Evolutionary conservation across 2,888 invertebrate genomes (phyloP).

Genomic region (Pocota personata): DNA sequence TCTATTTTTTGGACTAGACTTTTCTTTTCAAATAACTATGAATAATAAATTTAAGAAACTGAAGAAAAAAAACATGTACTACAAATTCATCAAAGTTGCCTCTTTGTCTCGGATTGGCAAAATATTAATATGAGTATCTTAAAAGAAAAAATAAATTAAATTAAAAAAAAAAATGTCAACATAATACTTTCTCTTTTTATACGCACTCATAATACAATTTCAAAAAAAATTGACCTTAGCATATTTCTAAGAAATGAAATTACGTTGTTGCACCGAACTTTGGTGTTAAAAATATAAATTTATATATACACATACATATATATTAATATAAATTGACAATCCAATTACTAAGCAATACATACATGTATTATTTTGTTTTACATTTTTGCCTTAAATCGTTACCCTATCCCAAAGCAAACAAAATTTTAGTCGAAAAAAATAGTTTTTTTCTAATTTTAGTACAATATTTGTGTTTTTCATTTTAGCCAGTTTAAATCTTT

Average conservation of each 20-base stretch:
- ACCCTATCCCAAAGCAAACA: conserved; percentile 23
- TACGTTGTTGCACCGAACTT: conserved; percentile 67
- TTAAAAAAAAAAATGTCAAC: conserved; percentile 29
- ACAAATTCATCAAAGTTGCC: conserved; percentile 69
- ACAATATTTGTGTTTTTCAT: too few relatives aligned
- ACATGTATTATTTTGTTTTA: conserved; percentile 39
- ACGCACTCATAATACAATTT: conserved; percentile 70
- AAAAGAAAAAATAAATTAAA: conserved; percentile 17
- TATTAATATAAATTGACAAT: conserved; percentile 72
- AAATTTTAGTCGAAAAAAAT: background rate
- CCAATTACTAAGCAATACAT: conserved; percentile 73
- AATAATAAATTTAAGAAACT: conserved; percentile 32
- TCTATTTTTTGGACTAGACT: background rate
- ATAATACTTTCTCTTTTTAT: conserved; percentile 63
- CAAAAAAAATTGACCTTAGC: conserved; percentile 65
- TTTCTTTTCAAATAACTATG: conserved; percentile 1
- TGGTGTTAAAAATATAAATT: conserved; percentile 60
- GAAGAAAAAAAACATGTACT: conserved; percentile 19
- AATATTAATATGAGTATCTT: conserved; percentile 41
- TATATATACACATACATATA: conserved; percentile 59
- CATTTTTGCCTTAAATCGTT: conserved; percentile 31
- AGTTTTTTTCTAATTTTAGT: too few relatives aligned
- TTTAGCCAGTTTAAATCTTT: too few relatives aligned
- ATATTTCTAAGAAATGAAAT: conserved; percentile 73
- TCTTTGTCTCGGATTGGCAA: conserved; percentile 71